These are phyloP conservation scores for Channallabes apus DNA, from an alignment of 2,797 vertebrate genomes.

Conservation along the genomic window DNA sequence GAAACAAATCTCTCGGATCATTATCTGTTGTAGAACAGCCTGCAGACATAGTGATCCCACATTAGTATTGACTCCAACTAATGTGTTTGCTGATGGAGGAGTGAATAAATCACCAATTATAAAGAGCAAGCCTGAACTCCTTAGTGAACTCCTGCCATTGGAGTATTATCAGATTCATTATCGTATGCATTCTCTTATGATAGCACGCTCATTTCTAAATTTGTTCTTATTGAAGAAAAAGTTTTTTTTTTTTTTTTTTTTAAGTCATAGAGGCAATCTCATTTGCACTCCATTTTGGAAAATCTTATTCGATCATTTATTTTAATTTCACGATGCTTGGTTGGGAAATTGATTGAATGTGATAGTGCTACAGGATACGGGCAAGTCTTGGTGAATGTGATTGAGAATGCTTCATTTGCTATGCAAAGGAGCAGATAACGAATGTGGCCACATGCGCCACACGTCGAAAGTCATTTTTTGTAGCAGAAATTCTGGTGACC, in stretches of 20 bases:
- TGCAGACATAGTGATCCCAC: slow-evolving; percentile 34
- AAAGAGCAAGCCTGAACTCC: background rate
- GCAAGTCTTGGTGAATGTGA: slow-evolving; percentile 52
- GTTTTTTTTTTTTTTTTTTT: too few species aligned
- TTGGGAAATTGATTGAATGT: slow-evolving; percentile 53
- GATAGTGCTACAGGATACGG: slow-evolving; percentile 27
- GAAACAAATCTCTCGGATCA: slow-evolving; percentile 20
- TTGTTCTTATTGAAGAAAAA: background rate
- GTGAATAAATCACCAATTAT: slow-evolving; percentile 40
- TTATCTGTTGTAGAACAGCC: slow-evolving; percentile 36
- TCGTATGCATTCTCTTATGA: background rate
- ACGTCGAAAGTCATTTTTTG: slow-evolving; percentile 52
- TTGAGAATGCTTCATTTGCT: slow-evolving; percentile 51
- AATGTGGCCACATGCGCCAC: slow-evolving; percentile 36
- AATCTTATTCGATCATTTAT: slow-evolving; percentile 50
- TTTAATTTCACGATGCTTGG: slow-evolving; percentile 45
- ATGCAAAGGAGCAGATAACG: slow-evolving; percentile 52
- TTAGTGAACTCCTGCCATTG: slow-evolving; percentile 11
- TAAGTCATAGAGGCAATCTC: slow-evolving; percentile 8
- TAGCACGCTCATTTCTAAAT: background rate
- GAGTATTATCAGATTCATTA: slow-evolving; percentile 19
- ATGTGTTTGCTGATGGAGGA: slow-evolving; percentile 41
- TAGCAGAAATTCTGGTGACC: slow-evolving; percentile 50
- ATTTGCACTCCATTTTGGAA: background rate
- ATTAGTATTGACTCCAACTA: slow-evolving; percentile 33